Base-by-base conservation (phyloP, 2,888 invertebrate genomes). In the Platycheirus albimanus region DNA sequence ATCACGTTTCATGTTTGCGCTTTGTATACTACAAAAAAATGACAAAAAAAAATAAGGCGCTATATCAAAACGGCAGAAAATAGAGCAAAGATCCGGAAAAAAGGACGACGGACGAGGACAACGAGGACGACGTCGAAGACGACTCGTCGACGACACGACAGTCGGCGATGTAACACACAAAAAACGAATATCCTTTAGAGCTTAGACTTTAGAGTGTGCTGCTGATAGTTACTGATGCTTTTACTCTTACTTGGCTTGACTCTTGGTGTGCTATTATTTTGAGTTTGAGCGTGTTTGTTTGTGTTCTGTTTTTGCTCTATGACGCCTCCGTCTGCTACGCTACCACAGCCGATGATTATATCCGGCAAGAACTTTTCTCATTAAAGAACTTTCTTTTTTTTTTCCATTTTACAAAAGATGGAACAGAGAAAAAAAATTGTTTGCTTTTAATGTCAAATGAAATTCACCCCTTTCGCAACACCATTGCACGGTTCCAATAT, bases 291-390 rank as follows among this genome's bases (percentile, higher is more conserved):
- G 13, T 76, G 20, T 24, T 36, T 45, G 51, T 70, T 64, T 66
- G 33, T 61, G 13, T 13, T 20, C 30, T 8, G 45, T 47, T 41
- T 10, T 17, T 33, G 3, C 20, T 71, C 13, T 51, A 15, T 61
- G 67, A 64, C 63, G 38, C 56, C 28, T 64, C 17, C 28, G 54
- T 49, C 43, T 64, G 49, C 24, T n/a, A 24, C 5, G 24, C 69
- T 45, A 47, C 69, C 64, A 30, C 51, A 80, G 54, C 69, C 64
- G 64, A 70, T 70, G 80, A 80, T 80, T 75, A 80, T 63, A 80
- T 80, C 80, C 80, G 80, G 75, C 75, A 64, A 70, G 80, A 75
- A 80, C 80, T 80, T 80, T 80, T 80, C 80, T 75, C 80, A 80
- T 80, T 80, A 80, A 75, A 75, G 74, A 79, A 80, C 63, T 75